Base-by-base conservation (phyloP, 2,888 invertebrate species). In the Rhagophthalmus giganteus region DNA sequence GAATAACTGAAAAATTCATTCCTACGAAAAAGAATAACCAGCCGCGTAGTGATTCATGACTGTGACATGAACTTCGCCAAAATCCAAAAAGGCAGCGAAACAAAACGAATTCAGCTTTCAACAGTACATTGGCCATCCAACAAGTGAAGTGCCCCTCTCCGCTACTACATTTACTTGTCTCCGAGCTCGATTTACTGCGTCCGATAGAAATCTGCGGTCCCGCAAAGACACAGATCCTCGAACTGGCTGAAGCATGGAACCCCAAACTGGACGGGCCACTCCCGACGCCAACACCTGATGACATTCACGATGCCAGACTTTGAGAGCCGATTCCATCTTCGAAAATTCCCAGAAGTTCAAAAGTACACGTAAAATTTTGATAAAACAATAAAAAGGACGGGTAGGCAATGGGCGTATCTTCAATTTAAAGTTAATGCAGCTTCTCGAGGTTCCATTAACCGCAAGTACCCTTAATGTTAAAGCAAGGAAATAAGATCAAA, bases 131-230 rank as follows among this genome's bases (percentile, higher is more conserved):
- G 55, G 55, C 55, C 53, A 42, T 47, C 46, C 42, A 33, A 34
- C 53, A 52, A 55, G 51, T 52, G 48, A 55, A 55, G 34, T 48
- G 33, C 54, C 52, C 55, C 54, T 49, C 55, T 53, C 53, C 51
- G 52, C 57, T 55, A 54, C 53, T 53, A 50, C 55, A 56, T 58
- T 58, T 56, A 52, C 59, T 60, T 60, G 58, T 58, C 62, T 51
- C 54, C 49, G 54, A 45, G 42, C 42, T 53, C 56, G 65, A 72
- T 72, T 72, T 72, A 73, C 69, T 67, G 67, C 70, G 62, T 45
- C 65, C 67, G 72, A 73, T 73, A 71, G 68, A 67, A 69, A 73
- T 73, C 72, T 72, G 67, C 66, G 55, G 62, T 59, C 58, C 51
- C 53, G 54, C 59, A 62, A 62, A 62, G 59, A 55, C 55, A 54